A percentile compares a stretch with the other conserved stretches of the same genome.
Evolutionary conservation across 2,888 invertebrate genomes (phyloP).

Genomic region (Drosophila percnosoma): DNA sequence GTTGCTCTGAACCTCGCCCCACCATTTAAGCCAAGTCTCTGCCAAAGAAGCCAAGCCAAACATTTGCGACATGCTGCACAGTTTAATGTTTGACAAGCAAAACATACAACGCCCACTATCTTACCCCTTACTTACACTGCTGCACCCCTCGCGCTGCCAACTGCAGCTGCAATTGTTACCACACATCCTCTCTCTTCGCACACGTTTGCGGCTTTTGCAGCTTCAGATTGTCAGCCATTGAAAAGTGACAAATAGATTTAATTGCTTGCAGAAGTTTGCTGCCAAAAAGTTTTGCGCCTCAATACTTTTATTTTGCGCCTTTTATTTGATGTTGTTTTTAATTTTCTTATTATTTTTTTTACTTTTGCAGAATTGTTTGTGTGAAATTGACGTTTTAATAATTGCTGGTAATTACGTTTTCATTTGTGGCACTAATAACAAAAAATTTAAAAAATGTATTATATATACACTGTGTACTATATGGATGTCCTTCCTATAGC

Average conservation of each 20-base stretch:
- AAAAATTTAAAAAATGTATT: too few relatives aligned
- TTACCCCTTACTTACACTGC: not conserved
- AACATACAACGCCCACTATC: conserved; percentile 45
- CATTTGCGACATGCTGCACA: conserved; percentile 61
- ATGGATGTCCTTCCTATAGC: conserved; percentile 24
- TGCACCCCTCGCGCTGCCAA: conserved; percentile 13
- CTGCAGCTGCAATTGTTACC: conserved; percentile 34
- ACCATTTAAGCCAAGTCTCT: conserved; percentile 60
- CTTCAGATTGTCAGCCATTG: conserved; percentile 69
- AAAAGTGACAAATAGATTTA: conserved; percentile 79
- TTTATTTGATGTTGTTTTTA: conserved; percentile 5
- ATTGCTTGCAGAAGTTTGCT: conserved; percentile 74
- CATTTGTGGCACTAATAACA: conserved; percentile 50
- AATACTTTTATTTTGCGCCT: conserved; percentile 19
- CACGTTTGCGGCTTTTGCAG: conserved; percentile 48
- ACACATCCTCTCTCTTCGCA: conserved; percentile 1
- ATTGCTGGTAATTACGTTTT: conserved; percentile 69
- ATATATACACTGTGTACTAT: not conserved
- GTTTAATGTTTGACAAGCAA: conserved; percentile 77
- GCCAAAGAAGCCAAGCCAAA: conserved; percentile 51
- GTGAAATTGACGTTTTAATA: conserved; percentile 66
- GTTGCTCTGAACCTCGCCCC: conserved; percentile 33
- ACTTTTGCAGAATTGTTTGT: conserved; percentile 22
- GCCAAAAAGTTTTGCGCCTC: conserved; percentile 56
- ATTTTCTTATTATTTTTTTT: not conserved